These are phyloP conservation scores for Mycteria americana DNA, from an alignment of 2,797 vertebrate genomes.

Conservation along the genomic window DNA sequence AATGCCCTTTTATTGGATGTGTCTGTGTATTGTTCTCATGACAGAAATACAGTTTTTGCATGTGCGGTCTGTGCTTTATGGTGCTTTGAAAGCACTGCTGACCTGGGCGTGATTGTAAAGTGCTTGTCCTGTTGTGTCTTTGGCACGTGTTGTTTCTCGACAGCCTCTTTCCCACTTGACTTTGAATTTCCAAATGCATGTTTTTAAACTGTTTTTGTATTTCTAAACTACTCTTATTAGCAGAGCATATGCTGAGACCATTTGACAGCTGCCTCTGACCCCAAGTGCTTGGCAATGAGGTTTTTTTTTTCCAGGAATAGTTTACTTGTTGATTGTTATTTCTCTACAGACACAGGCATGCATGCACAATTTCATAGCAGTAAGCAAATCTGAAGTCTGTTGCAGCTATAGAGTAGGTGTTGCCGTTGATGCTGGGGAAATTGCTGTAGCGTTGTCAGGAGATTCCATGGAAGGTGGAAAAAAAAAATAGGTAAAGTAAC, in stretches of 20 bases:
- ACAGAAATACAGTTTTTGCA: not conserved
- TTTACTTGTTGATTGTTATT: not conserved
- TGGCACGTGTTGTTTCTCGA: not conserved
- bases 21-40: not conserved
- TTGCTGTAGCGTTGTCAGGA: not conserved
- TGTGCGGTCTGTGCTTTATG: not conserved
- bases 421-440: not conserved
- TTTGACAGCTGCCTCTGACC: not conserved
- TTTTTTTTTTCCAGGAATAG: not conserved
- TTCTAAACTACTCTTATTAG: not conserved
- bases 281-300: not conserved
- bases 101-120: not conserved
- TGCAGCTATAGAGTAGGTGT: not conserved
- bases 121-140: not conserved
- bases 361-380: not conserved
- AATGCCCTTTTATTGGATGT: not conserved
- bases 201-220: not conserved
- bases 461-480: not conserved
- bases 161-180: not conserved
- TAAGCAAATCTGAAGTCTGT: not conserved
- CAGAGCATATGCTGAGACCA: not conserved
- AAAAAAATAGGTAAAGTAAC: not conserved
- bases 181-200: not conserved
- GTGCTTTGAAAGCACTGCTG: not conserved
- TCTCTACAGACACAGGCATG: not conserved